A percentile compares a stretch with the other conserved stretches of the same genome.
phyloP scores from a whole-genome alignment of 2,888 invertebrate genomes.

The Zaprionus lineosus region DNA sequence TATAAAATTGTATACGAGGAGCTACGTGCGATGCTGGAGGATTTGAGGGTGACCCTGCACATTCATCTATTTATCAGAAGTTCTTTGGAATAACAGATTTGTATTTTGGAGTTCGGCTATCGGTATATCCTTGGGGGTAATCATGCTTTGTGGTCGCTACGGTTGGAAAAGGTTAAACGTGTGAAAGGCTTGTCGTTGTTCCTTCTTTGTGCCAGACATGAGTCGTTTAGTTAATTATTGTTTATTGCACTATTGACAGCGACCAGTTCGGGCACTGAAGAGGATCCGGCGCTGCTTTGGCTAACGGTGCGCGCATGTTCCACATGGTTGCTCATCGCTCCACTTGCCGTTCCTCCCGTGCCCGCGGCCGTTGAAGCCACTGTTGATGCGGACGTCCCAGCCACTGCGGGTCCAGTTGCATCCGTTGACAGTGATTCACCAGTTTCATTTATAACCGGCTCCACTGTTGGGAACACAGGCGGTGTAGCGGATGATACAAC shows the following conservation, averaged over 20 bases:
- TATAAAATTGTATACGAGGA: no score
- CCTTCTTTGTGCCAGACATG: constrained; percentile 9
- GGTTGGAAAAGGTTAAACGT: constrained; percentile 4
- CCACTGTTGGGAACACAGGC: constrained; percentile 81
- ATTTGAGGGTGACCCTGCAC: not conserved
- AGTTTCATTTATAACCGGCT: constrained; percentile 42
- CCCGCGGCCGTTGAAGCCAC: constrained; percentile 83
- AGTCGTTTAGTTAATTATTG: constrained; percentile 54
- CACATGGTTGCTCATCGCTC: constrained; percentile 77
- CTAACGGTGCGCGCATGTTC: constrained; percentile 87
- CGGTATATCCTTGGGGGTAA: constrained; percentile 17
- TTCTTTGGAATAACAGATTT: constrained; percentile 63
- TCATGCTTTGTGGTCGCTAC: no score
- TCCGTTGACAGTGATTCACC: constrained; percentile 45
- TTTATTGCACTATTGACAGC: constrained; percentile 71
- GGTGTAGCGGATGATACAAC: constrained; percentile 83
- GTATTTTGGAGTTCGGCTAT: constrained; percentile 31
- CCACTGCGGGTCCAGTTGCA: constrained; percentile 84
- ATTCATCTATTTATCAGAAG: constrained; percentile 21
- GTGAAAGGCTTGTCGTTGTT: constrained; percentile 32
- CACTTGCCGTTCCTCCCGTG: constrained; percentile 49
- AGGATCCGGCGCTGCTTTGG: constrained; percentile 83
- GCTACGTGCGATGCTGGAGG: constrained; percentile 7
- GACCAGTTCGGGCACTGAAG: constrained; percentile 76
- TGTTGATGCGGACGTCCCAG: constrained; percentile 83